Evolutionary conservation across 2,888 invertebrate genomes (phyloP).

Genomic region (Pseudeuparius sepicola): DNA sequence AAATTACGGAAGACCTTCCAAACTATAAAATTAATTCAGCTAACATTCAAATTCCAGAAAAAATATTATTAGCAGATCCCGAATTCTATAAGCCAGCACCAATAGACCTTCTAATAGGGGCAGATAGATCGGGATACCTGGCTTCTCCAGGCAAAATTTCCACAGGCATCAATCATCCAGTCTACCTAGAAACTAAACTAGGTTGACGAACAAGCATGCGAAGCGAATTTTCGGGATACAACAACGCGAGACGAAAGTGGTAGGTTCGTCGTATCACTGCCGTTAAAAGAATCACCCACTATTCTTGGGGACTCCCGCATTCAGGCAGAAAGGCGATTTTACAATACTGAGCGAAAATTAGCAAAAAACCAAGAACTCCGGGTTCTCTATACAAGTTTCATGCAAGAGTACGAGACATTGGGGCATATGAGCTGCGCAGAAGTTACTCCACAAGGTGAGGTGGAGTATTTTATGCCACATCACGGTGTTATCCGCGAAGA

Average conservation of each 20-base stretch:
- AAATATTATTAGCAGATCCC: conserved; percentile 15
- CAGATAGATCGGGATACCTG: conserved; percentile 13
- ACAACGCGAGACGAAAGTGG: conserved; percentile 6
- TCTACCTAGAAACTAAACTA: conserved; percentile 1
- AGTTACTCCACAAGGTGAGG: not conserved
- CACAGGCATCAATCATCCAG: conserved; percentile 4
- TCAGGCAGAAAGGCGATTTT: conserved; percentile 14
- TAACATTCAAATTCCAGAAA: conserved; percentile 11
- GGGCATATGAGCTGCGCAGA: conserved; percentile 17
- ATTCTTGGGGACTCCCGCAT: conserved; percentile 15
- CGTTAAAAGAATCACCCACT: conserved; percentile 13
- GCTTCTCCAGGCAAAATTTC: conserved; percentile 4
- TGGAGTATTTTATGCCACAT: conserved; percentile 13
- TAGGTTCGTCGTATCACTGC: conserved; percentile 13
- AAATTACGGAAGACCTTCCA: conserved; percentile 13
- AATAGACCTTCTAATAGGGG: conserved; percentile 17
- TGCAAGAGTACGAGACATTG: conserved; percentile 13
- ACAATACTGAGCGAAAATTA: conserved; percentile 9
- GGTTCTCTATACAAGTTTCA: conserved; percentile 12
- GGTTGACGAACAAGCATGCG: conserved; percentile 15
- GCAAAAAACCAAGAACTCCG: conserved; percentile 2
- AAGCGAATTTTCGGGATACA: conserved; percentile 13
- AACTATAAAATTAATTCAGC: conserved; percentile 9
- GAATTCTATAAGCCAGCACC: conserved; percentile 12
- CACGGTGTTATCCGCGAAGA: conserved; percentile 15